Evolutionary conservation across 1,140 invertebrate genomes (phyloP), one percentile per base, ranked within the genome.

Genomic region (Tenebrio molitor): DNA sequence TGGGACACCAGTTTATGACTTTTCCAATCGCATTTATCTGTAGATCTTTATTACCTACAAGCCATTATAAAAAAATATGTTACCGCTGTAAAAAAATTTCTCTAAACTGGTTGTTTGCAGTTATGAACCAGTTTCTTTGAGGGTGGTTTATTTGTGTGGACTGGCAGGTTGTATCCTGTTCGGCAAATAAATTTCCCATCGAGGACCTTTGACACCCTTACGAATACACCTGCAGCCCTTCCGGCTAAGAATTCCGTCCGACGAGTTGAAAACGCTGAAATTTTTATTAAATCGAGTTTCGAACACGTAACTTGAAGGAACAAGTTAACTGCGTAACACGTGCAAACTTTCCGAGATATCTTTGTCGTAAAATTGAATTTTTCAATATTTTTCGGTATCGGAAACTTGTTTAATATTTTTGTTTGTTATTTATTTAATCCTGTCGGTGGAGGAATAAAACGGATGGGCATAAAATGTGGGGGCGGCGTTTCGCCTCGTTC

Each of bases 281-380:
- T 58, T 58, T 58, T 58, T 58, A 58, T 58, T 58, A 58, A 58
- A 58, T 58, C 12, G 50, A 58, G 50, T 58, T 58, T 29, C 50
- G n/a, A 29, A 58, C 50, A 58, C 50, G 50, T 58, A 58, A 58
- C 50, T 58, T 58, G 50, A 29, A 23, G n/a, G 50, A 58, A 29
- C 21, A 58, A 58, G 50, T 58, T 58, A 58, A 58, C 50, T 58
- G 50, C 50, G 21, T 58, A 58, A 34, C 50, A 58, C 23, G 50
- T 58, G 50, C 23, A 58, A 58, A 58, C 50, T 58, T 58, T 34
- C 23, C 42, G n/a, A 23, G 50, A 58, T 58, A 25, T 58, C 50
- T 15, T 15, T 29, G 50, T 58, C 50, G 16, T 58, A 58, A 58
- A 58, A 58, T 58, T 58, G 50, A 58, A 58, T 58, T 58, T 58